A percentile compares a stretch with the other conserved stretches of the same genome.
These are phyloP conservation scores for Eugnorisma glareosa DNA, from an alignment of 2,888 invertebrate genomes.

Conservation along the genomic window DNA sequence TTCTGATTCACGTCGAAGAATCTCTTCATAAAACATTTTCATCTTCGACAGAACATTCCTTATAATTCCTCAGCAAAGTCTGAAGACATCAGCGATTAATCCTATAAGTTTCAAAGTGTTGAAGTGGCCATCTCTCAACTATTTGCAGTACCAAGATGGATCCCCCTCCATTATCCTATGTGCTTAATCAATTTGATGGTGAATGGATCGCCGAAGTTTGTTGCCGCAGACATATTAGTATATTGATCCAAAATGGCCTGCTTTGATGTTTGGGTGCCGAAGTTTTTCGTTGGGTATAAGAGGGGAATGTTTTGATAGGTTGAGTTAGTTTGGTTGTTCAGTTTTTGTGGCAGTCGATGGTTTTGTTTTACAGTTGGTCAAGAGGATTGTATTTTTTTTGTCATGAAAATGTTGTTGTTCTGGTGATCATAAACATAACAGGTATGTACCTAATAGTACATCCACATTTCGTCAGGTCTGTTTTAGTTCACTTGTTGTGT, in stretches of 20 bases:
- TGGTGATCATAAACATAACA: neutral
- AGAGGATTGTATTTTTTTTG: neutral
- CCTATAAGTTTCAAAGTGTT: conserved; percentile 56
- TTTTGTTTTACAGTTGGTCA: neutral
- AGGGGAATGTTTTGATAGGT: conserved; percentile 17
- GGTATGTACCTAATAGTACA: too few relatives aligned
- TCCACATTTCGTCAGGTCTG: too few relatives aligned
- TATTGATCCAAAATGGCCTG: conserved; percentile 34
- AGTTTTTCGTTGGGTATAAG: conserved; percentile 37
- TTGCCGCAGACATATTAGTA: conserved; percentile 64
- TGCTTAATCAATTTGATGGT: conserved; percentile 67
- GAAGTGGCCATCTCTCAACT: conserved; percentile 67
- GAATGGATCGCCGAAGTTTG: conserved; percentile 63
- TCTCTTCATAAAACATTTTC: neutral
- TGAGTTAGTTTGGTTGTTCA: neutral
- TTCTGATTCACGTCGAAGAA: neutral
- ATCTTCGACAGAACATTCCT: neutral
- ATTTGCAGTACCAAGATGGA: conserved; percentile 68
- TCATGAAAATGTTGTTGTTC: neutral
- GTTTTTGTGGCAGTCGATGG: neutral
- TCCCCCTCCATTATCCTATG: conserved; percentile 67
- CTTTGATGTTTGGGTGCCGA: conserved; percentile 36
- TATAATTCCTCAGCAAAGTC: conserved; percentile 37
- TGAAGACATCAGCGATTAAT: conserved; percentile 62
- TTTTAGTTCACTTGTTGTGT: too few relatives aligned